A percentile compares a stretch with the other conserved stretches of the same genome.
Conservation (phyloP, 1,140 invertebrate genomes). For the Ptiloglossa arizonensis region DNA sequence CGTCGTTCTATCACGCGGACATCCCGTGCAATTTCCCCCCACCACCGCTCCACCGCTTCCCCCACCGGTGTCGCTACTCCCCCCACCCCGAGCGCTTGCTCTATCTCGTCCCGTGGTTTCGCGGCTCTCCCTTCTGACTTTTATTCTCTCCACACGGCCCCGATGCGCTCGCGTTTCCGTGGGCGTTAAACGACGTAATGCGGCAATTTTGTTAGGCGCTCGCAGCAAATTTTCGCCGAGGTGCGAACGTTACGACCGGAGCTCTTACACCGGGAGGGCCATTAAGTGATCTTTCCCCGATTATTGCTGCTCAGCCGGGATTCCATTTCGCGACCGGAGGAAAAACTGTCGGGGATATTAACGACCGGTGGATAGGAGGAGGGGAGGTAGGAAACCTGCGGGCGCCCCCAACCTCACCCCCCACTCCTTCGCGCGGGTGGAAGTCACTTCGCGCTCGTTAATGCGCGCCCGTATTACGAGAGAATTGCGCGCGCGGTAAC, state of each 20-base stretch:
- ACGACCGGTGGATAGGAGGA: too few relatives aligned
- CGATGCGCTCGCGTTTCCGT: constrained; percentile 37
- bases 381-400: constrained; percentile 28
- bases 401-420: too few relatives aligned
- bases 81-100: too few relatives aligned
- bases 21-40: constrained; percentile 50
- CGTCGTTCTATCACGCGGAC: constrained; percentile 41
- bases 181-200: constrained; percentile 62
- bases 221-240: constrained; percentile 58
- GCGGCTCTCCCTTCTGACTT: background rate
- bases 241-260: constrained; percentile 49
- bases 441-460: too few relatives aligned
- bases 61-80: constrained; percentile 7
- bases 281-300: constrained; percentile 65
- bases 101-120: too few relatives aligned
- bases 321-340: constrained; percentile 40
- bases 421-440: constrained; percentile 19
- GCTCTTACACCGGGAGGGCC: constrained; percentile 45
- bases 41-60: constrained; percentile 3
- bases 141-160: constrained; percentile 26
- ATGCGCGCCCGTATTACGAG: constrained; percentile 21
- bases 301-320: constrained; percentile 56
- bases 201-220: constrained; percentile 66
- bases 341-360: constrained; percentile 34
- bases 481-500: constrained; percentile 17